Percentiles rank a stretch among this genome's conserved stretches.
Evolutionary conservation across 2,797 vertebrate species (phyloP).

Genomic region (Acipenser ruthenus): DNA sequence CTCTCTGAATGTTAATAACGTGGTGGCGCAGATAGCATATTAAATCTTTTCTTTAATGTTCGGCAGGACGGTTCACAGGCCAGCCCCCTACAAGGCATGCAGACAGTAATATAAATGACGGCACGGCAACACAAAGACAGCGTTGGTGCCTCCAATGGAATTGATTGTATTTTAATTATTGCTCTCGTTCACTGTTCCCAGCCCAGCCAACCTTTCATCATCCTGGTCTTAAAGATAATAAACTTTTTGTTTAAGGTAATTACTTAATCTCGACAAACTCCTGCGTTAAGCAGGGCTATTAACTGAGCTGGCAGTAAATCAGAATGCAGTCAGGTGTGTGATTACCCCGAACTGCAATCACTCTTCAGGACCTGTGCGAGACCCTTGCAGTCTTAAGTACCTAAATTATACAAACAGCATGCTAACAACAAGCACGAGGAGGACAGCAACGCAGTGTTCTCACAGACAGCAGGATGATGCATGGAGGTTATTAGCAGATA

Average conservation of each 20-base stretch:
- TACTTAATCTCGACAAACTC: constrained; percentile 75
- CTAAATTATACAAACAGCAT: constrained; percentile 66
- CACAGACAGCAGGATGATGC: constrained; percentile 61
- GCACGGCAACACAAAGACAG: constrained; percentile 43
- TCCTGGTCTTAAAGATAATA: constrained; percentile 60
- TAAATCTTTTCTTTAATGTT: no score
- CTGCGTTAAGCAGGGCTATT: constrained; percentile 70
- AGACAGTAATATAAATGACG: constrained; percentile 58
- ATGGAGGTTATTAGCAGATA: constrained; percentile 65
- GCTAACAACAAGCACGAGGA: constrained; percentile 50
- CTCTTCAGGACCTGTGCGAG: constrained; percentile 61
- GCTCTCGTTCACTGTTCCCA: constrained; percentile 36
- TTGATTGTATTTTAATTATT: constrained; percentile 64
- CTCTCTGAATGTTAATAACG: no score
- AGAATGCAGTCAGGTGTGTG: constrained; percentile 64
- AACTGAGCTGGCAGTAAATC: constrained; percentile 70
- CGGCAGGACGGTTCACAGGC: no score
- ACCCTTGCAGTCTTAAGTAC: constrained; percentile 62
- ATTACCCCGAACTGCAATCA: constrained; percentile 70
- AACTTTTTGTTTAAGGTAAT: constrained; percentile 78
- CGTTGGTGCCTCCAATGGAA: constrained; percentile 45
- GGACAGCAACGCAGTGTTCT: constrained; percentile 36
- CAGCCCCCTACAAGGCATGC: constrained; percentile 44
- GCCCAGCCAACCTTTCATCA: constrained; percentile 55
- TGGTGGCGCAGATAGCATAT: no score